A percentile compares a stretch with the other conserved stretches of the same genome.
These are phyloP conservation scores for Pteronura brasiliensis DNA, from an alignment of 2,113 vertebrate genomes.

Conservation along the genomic window DNA sequence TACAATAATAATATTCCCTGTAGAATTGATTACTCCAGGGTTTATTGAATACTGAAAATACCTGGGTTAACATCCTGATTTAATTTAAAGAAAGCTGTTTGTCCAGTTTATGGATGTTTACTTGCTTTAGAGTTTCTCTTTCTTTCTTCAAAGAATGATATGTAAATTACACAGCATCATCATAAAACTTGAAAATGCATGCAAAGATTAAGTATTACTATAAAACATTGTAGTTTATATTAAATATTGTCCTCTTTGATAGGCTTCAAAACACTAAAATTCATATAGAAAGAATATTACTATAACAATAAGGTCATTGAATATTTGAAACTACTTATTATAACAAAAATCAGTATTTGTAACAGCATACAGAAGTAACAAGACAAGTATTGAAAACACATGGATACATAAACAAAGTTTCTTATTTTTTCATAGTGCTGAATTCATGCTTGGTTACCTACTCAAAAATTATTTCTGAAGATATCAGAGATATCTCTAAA, in stretches of 20 bases:
- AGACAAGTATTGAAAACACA: not conserved
- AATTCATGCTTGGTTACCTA: not conserved
- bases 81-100: not conserved
- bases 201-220: not conserved
- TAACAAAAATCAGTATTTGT: not conserved
- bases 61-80: not conserved
- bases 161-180: not conserved
- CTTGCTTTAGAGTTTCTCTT: not conserved
- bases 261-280: not conserved
- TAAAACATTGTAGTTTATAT: not conserved
- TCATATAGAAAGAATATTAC: not conserved
- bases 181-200: not conserved
- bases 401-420: not conserved
- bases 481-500: too few species aligned
- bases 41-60: not conserved
- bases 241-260: not conserved
- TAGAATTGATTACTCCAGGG: not conserved
- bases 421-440: not conserved
- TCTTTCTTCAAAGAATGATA: not conserved
- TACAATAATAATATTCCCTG: not conserved
- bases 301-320: not conserved
- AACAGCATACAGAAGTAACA: not conserved
- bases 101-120: not conserved
- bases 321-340: not conserved
- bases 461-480: not conserved